Base-by-base conservation (phyloP, 2,113 vertebrate genomes). In the Trematomus loennbergii region DNA sequence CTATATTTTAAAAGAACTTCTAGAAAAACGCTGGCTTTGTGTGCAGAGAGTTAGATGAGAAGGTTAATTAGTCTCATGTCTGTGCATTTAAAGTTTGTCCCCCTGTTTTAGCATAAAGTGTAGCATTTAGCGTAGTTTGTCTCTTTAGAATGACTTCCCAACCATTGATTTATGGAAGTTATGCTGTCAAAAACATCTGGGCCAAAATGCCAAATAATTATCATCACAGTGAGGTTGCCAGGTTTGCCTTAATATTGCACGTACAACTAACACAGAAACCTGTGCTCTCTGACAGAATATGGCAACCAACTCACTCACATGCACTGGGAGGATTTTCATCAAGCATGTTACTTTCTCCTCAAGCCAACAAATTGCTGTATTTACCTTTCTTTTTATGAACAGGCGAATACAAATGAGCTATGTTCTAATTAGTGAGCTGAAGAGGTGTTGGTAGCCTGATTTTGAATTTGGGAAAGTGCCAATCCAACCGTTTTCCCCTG, bases 181-280 rank as follows among this genome's bases (percentile, higher is more conserved):
- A n/a, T 2, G 10, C 12, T 40, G 7, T 7, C 25, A 55, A 22
- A 45, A 68, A 43, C 46, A 15, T 16, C 46, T 66, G 25, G 29
- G 9, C 1, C 55, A 22, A 7, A 9, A 45, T 52, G 40, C 49
- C 17, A 46, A 54, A 71, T 66, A 46, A 9, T 20, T 12, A 48
- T 40, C 36, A 40, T 40, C 36, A 36, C n/a, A 13, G 25, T 58
- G 57, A 64, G 22, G 20, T 29, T 72, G 29, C 60, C 53, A 58
- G 53, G 45, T 72, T 72, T 72, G 77, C 43, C 52, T 58, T 53
- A 45, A 61, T 29, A 3, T 11, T 25, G 20, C 15, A 40, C 20
- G 20, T 33, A 50, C 20, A 16, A 25, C 22, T 18, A 53, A 15
- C 17, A 29, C 33, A 49, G 36, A 40, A 5, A 55, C 4, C 25